Evolutionary conservation across 2,113 vertebrate genomes (phyloP), one percentile per base, ranked within the genome.

Genomic region (Origma solitaria): DNA sequence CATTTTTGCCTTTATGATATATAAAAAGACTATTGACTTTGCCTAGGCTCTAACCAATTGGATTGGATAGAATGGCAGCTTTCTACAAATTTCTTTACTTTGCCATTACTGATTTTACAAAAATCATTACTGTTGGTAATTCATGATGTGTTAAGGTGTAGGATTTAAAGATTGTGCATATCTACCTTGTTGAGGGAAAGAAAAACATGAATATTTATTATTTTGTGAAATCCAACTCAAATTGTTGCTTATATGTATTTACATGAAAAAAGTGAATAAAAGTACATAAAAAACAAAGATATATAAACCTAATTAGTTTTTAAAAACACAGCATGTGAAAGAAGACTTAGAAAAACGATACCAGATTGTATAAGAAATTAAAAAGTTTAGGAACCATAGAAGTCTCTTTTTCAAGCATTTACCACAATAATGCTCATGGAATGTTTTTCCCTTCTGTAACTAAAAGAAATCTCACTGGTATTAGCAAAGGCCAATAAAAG

Each of bases 401-500:
- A 75, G 8, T 75, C n/a, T 50, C 2, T 6, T 71, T 73, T 88
- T 81, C 22, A 68, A 31, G 7, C 19, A 86, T 84, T 68, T 79
- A 58, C 40, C 28, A 23, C 47, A 84, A 11, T 53, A 92, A 42
- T 1, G 9, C 65, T 31, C 42, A 66, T 19, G 25, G 30, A 88
- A 77, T 45, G 60, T 35, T 96, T 93, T 93, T 49, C 21, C 20
- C 13, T 60, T 86, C 25, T 81, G 57, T 86, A 79, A 86, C 15
- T 56, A 44, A 61, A 90, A 86, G 38, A 95, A 51, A 75, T 77
- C 80, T 84, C 72, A 56, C 40, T 78, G 77, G 44, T 62, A 92
- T 88, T 86, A 88, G 6, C 19, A 84, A 88, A 95, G 37, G 33
- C 72, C 69, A 86, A 72, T 91, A 96, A 91, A 88, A 84, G 60